A percentile compares a stretch with the other conserved stretches of the same genome.
These are phyloP conservation scores for Campylorhamphus procurvoides DNA, from an alignment of 2,113 vertebrate species.

Conservation along the genomic window DNA sequence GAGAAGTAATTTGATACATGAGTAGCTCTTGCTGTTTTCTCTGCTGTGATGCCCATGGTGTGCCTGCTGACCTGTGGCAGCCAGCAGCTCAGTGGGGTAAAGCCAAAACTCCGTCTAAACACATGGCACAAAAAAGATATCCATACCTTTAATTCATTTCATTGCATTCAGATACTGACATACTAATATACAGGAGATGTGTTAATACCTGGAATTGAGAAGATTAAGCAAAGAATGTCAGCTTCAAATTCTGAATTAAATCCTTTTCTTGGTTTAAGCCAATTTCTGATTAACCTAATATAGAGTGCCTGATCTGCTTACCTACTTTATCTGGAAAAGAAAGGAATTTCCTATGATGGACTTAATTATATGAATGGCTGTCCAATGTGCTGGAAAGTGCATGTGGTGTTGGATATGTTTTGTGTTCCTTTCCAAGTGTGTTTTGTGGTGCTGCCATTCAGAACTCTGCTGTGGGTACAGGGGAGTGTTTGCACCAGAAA, in stretches of 20 bases:
- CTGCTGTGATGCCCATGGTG: background rate
- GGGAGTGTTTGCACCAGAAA: fast-evolving
- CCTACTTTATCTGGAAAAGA: background rate
- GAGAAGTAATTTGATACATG: background rate
- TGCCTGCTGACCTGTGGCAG: background rate
- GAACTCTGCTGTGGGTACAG: background rate
- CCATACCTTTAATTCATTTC: background rate
- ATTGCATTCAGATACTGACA: background rate
- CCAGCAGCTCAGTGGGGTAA: background rate
- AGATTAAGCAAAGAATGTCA: background rate
- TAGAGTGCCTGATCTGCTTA: background rate
- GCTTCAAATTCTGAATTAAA: background rate
- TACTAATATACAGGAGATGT: background rate
- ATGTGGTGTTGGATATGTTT: background rate
- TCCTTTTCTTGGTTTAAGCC: background rate
- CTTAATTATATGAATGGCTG: background rate
- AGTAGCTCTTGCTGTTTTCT: background rate
- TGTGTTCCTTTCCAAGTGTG: background rate
- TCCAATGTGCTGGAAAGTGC: background rate
- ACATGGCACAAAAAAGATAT: fast-evolving
- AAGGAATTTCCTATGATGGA: background rate
- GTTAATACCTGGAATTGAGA: background rate
- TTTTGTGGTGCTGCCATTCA: background rate
- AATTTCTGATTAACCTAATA: background rate
- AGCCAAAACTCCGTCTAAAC: background rate